A percentile compares a stretch with the other conserved stretches of the same genome.
phyloP scores from a whole-genome alignment of 2,888 invertebrate species.

The Omphaloscelis lunosa region DNA sequence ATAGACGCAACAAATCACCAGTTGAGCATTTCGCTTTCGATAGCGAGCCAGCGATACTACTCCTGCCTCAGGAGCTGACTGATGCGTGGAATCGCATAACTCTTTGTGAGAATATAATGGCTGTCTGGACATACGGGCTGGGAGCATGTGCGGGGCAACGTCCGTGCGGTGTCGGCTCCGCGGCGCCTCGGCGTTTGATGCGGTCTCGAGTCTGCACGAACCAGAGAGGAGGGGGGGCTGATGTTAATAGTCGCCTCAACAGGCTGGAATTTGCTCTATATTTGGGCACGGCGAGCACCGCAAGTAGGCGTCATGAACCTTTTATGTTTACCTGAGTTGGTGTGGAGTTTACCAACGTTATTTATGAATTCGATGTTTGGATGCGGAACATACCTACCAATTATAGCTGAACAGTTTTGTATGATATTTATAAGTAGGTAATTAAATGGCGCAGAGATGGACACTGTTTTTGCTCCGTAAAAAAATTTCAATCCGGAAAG shows the following conservation, averaged over 20 bases:
- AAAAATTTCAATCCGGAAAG: neutral
- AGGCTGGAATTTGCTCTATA: slow-evolving; percentile 77
- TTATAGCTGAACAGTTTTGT: neutral
- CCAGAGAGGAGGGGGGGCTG: slow-evolving; percentile 45
- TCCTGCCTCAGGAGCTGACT: slow-evolving; percentile 4
- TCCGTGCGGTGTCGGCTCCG: slow-evolving; percentile 53
- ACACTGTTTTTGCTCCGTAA: neutral
- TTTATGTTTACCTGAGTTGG: slow-evolving; percentile 52
- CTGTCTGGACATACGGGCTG: slow-evolving; percentile 43
- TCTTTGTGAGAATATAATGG: slow-evolving; percentile 27
- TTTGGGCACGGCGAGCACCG: slow-evolving; percentile 71
- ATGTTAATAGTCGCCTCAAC: slow-evolving; percentile 67
- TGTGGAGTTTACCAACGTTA: slow-evolving; percentile 9
- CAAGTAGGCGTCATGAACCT: slow-evolving; percentile 55
- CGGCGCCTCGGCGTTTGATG: slow-evolving; percentile 51
- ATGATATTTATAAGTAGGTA: neutral
- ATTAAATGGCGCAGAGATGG: too few species aligned
- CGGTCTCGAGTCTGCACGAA: slow-evolving; percentile 42
- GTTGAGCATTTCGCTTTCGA: slow-evolving; percentile 25
- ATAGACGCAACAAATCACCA: slow-evolving; percentile 28
- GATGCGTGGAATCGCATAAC: slow-evolving; percentile 31
- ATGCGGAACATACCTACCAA: neutral
- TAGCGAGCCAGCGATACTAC: neutral
- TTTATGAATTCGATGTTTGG: slow-evolving; percentile 5
- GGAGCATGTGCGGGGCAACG: slow-evolving; percentile 50